Evolutionary conservation across 2,113 vertebrate species (phyloP).

Genomic region (Alligator mississippiensis): DNA sequence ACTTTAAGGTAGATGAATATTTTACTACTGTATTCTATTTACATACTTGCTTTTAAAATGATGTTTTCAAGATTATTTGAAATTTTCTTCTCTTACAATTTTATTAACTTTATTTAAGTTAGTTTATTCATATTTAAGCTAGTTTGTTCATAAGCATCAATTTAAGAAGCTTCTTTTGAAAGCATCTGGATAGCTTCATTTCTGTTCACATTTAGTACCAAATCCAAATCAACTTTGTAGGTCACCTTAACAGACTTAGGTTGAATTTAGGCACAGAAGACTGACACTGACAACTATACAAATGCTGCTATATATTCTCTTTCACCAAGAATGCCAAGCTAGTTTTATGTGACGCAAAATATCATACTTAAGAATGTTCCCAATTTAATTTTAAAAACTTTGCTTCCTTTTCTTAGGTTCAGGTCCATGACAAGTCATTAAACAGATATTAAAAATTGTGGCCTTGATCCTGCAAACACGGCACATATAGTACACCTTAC

Average conservation of each 20-base stretch:
- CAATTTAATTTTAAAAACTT: neutral
- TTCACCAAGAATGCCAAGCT: neutral
- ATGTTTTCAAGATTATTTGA: neutral
- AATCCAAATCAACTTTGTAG: too few relatives aligned
- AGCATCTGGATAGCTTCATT: neutral
- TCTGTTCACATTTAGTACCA: neutral
- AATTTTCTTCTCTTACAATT: neutral
- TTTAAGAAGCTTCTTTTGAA: neutral
- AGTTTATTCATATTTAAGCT: neutral
- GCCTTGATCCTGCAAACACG: neutral
- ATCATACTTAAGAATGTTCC: neutral
- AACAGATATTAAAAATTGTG: neutral
- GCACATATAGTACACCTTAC: neutral
- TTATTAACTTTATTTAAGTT: neutral
- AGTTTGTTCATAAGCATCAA: neutral
- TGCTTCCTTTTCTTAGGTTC: neutral
- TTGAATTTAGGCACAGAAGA: too few relatives aligned
- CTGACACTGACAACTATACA: too few relatives aligned
- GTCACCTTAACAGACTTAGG: neutral
- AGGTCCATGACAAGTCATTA: neutral
- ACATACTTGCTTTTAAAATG: neutral
- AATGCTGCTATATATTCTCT: neutral
- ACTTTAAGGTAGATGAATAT: neutral
- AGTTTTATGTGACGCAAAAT: neutral
- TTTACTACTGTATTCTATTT: neutral